phyloP scores from a whole-genome alignment of 2,888 invertebrate genomes.

The Rotaria magnacalcarata region DNA sequence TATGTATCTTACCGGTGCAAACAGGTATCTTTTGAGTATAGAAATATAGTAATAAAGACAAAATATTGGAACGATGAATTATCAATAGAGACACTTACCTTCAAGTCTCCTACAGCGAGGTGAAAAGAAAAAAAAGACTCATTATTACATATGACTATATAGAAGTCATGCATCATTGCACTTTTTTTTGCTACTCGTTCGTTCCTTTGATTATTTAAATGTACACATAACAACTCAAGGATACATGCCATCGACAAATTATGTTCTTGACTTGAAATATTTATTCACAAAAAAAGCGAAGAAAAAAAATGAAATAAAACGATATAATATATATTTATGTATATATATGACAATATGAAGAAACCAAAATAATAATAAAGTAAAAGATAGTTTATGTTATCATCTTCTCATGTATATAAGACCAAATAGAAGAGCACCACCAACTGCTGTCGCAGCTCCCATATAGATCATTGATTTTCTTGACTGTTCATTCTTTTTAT shows the following conservation, averaged over 20 bases:
- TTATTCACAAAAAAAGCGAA: not conserved
- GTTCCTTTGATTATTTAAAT: not conserved
- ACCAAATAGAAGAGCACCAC: not conserved
- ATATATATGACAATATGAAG: not conserved
- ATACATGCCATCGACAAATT: not conserved
- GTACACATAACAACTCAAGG: not conserved
- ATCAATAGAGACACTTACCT: slow-evolving; percentile 20
- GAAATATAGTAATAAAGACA: not conserved
- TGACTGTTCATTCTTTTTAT: not conserved
- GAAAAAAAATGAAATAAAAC: slow-evolving; percentile 7
- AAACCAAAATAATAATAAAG: not conserved
- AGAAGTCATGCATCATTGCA: not conserved
- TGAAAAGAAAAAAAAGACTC: not conserved
- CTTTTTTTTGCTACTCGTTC: not conserved
- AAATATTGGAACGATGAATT: not conserved
- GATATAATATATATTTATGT: not conserved
- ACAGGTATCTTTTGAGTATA: not conserved
- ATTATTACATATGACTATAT: not conserved
- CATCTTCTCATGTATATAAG: not conserved
- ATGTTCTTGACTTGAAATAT: slow-evolving; percentile 5
- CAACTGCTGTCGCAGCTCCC: not conserved
- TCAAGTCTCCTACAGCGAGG: slow-evolving; percentile 10
- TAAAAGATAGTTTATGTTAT: not conserved
- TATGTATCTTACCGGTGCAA: not conserved
- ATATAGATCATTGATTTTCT: not conserved